Evolutionary conservation across 2,888 invertebrate species (phyloP).

Genomic region (Pantelozetes paolii): DNA sequence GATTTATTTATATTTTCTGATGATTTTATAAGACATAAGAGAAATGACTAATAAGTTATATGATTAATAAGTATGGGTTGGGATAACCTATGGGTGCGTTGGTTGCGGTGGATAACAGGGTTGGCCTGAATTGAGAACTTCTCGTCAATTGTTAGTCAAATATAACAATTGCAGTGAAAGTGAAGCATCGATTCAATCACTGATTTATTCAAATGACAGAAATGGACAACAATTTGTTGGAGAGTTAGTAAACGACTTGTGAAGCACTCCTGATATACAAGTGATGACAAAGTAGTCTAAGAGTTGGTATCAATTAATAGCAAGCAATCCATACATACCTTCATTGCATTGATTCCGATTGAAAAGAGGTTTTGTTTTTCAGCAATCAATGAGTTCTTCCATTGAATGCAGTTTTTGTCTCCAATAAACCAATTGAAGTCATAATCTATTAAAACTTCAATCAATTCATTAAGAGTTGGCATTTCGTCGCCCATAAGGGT

Average conservation of each 20-base stretch:
- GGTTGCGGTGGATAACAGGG: slow-evolving; percentile 53
- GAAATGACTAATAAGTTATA: too few relatives aligned
- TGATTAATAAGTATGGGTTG: slow-evolving; percentile 34
- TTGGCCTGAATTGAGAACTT: slow-evolving; percentile 56
- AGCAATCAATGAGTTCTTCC: slow-evolving; percentile 52
- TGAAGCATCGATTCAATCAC: slow-evolving; percentile 54
- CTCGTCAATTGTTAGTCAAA: slow-evolving; percentile 57
- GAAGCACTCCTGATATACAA: slow-evolving; percentile 53
- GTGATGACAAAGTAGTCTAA: slow-evolving; percentile 9
- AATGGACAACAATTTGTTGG: slow-evolving; percentile 51
- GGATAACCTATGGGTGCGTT: slow-evolving; percentile 56
- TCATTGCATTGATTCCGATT: slow-evolving; percentile 48
- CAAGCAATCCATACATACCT: too few relatives aligned
- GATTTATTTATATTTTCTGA: too few relatives aligned
- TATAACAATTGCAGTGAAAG: slow-evolving; percentile 56
- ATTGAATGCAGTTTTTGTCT: slow-evolving; percentile 51
- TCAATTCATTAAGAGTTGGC: slow-evolving; percentile 49
- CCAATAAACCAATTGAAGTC: slow-evolving; percentile 54
- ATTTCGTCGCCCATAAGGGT: slow-evolving; percentile 52
- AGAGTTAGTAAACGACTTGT: slow-evolving; percentile 53
- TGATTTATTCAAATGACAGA: slow-evolving; percentile 53
- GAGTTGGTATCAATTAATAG: background rate
- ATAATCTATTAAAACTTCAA: slow-evolving; percentile 52
- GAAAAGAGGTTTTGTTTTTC: slow-evolving; percentile 52
- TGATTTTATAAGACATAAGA: too few relatives aligned